Evolutionary conservation across 2,888 invertebrate species (phyloP), one percentile per base, ranked within the genome.

Genomic region (Mantis religiosa): DNA sequence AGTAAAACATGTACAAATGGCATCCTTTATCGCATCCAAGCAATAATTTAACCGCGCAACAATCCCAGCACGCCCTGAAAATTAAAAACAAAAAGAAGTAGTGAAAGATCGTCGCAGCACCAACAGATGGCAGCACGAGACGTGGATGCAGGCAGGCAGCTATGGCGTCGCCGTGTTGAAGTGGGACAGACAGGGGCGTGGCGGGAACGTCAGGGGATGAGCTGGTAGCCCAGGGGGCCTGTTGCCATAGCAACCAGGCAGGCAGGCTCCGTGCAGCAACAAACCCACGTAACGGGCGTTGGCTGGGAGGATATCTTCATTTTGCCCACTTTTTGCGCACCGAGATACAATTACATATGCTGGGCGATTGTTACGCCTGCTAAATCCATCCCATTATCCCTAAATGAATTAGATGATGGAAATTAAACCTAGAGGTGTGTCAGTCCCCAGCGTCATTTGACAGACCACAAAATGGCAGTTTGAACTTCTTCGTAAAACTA

Each of bases 111-210:
- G 85, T 81, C 28, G 81, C 81, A 81, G 20, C 28, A 25, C 28
- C 86, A 81, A 86, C 81, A 86, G 86, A 86, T 86, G 86, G 86
- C 86, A 86, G 86, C 86, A 86, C 28, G 86, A 34, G 85, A 85
- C 85, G 85, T 85, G 85, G 27, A 7, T 3, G 34, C 7, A 34
- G 34, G 12, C 9, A 12, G 41, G 41, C 41, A 84, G 34, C 84
- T 20, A 84, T 84, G 47, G 71, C 25, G 47, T 81, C 47, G 47
- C 71, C 25, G 71, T 25, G 86, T 25, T 54, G 28, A 81, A 47
- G 71, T n/a, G 54, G 81, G 82, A 82, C 81, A 34, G 82, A 28
- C 30, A 27, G 82, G 82, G 34, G 82, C 82, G 82, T n/a, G 81
- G 81, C 81, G 54, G 30, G 87, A 71, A 81, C 82, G 82, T 87